Evolutionary conservation across 2,888 invertebrate species (phyloP).

Genomic region (Melangyna quadrimaculata): DNA sequence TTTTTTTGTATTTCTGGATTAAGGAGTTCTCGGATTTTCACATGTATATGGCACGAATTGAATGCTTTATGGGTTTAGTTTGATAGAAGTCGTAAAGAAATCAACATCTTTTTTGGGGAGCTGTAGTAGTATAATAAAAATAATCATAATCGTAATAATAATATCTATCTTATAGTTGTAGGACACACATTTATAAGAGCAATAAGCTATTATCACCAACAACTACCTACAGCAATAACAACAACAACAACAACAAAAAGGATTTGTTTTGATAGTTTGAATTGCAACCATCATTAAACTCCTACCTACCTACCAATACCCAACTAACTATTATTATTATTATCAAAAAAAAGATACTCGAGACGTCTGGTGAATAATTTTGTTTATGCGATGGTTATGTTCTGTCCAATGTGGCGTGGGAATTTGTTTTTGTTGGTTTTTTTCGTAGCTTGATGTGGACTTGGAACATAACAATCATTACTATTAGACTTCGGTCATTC

Average conservation of each 20-base stretch:
- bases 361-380: slow-evolving; percentile 41
- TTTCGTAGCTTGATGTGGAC: slow-evolving; percentile 31
- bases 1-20: slow-evolving; percentile 77
- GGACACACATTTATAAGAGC: slow-evolving; percentile 61
- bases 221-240: too few species aligned
- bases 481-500: slow-evolving; percentile 36
- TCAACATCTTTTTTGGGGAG: slow-evolving; percentile 81
- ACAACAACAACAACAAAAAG: too few species aligned
- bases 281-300: slow-evolving; percentile 10
- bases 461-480: not conserved
- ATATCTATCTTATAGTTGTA: slow-evolving; percentile 75
- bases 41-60: slow-evolving; percentile 82
- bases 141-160: slow-evolving; percentile 80
- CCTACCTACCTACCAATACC: not conserved
- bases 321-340: not conserved
- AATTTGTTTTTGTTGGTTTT: slow-evolving; percentile 63
- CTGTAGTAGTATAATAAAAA: slow-evolving; percentile 78
- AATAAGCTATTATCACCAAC: slow-evolving; percentile 25
- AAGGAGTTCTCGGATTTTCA: slow-evolving; percentile 81
- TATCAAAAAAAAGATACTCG: slow-evolving; percentile 4
- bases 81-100: slow-evolving; percentile 82
- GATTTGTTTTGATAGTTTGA: slow-evolving; percentile 56
- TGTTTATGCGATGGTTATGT: slow-evolving; percentile 49
- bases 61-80: slow-evolving; percentile 82
- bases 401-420: slow-evolving; percentile 59